Percentiles rank a stretch among this genome's conserved stretches.
Conservation (phyloP, 1,140 invertebrate species). For the Eubasilissa regina region DNA sequence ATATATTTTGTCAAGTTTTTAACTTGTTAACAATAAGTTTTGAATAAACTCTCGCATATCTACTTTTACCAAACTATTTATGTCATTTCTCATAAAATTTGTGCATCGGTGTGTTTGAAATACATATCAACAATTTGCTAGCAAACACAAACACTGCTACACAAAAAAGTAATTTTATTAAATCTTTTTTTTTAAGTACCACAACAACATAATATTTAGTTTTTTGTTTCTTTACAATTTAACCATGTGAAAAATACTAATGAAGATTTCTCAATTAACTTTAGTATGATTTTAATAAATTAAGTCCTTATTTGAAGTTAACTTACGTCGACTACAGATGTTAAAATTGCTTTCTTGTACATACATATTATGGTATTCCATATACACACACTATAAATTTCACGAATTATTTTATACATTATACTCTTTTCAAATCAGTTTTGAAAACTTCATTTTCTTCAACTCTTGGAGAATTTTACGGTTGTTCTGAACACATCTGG, state of each 20-base stretch:
- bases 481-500: conserved; percentile 37
- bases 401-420: too few species aligned
- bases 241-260: too few species aligned
- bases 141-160: too few species aligned
- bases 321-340: not conserved
- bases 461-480: conserved; percentile 1
- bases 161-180: too few species aligned
- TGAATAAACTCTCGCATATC: not conserved
- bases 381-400: too few species aligned
- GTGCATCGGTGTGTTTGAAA: not conserved
- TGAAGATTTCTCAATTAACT: too few species aligned
- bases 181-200: too few species aligned
- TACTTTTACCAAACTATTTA: conserved; percentile 10
- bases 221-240: too few species aligned
- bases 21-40: conserved; percentile 6
- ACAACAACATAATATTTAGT: too few species aligned
- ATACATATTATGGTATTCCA: conserved; percentile 1
- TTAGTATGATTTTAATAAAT: not conserved
- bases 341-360: conserved; percentile 17
- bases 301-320: not conserved
- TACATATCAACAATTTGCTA: too few species aligned
- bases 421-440: too few species aligned
- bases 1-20: conserved; percentile 10
- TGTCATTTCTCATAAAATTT: conserved; percentile 19
- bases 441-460: not conserved